Percentiles rank a stretch among this genome's conserved stretches.
These are phyloP conservation scores for Tetragnatha versicolor DNA, from an alignment of 1,140 invertebrate species.

Conservation along the genomic window DNA sequence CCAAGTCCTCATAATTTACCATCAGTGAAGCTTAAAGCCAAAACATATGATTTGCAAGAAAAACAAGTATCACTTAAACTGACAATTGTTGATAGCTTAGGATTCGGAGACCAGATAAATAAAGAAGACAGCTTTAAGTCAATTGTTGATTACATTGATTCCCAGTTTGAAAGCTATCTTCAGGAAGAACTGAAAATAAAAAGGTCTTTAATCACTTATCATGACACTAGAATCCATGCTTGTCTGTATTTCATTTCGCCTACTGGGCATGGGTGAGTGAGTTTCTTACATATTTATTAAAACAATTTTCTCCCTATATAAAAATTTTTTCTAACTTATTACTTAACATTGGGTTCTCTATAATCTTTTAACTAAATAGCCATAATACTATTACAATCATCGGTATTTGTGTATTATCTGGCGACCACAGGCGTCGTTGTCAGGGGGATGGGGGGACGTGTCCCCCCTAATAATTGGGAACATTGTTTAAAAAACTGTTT, in stretches of 20 bases:
- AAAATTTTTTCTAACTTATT: too few relatives aligned
- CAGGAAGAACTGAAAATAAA: constrained; percentile 99
- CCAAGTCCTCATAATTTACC: constrained; percentile 55
- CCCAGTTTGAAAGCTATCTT: constrained; percentile 96
- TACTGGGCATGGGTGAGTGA: constrained; percentile 76
- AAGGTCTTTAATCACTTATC: constrained; percentile 84
- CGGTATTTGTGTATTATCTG: too few relatives aligned
- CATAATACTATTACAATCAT: too few relatives aligned
- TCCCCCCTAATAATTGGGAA: too few relatives aligned
- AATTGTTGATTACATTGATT: constrained; percentile 98
- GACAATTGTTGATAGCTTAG: constrained; percentile 96
- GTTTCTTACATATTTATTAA: too few relatives aligned
- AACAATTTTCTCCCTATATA: too few relatives aligned
- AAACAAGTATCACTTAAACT: constrained; percentile 94
- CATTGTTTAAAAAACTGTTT: too few relatives aligned
- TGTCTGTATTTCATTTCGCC: constrained; percentile 99
- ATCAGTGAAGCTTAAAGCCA: constrained; percentile 52
- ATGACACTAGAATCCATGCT: constrained; percentile 95
- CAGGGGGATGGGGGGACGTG: too few relatives aligned
- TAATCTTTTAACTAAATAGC: too few relatives aligned
- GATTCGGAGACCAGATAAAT: constrained; percentile 99
- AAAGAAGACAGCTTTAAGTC: constrained; percentile 83
- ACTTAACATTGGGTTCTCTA: too few relatives aligned
- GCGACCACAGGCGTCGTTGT: too few relatives aligned
- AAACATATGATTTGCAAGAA: constrained; percentile 80